phyloP scores from a whole-genome alignment of 2,888 invertebrate genomes.

The Salpingus planirostris region DNA sequence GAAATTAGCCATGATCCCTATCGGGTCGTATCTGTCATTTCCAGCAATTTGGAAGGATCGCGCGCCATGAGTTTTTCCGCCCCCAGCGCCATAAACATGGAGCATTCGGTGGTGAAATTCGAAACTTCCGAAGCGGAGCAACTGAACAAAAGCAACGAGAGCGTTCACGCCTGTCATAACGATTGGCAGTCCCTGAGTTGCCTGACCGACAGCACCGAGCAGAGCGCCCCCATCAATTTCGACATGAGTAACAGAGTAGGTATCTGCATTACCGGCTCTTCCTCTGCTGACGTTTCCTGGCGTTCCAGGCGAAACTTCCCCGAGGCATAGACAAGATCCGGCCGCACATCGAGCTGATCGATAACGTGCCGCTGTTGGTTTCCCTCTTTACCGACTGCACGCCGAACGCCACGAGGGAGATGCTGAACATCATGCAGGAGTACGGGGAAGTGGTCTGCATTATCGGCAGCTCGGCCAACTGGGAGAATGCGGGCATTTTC shows the following conservation, averaged over 20 bases:
- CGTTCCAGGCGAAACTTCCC: slow-evolving; percentile 77
- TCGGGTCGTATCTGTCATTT: no score
- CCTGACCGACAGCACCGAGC: slow-evolving; percentile 82
- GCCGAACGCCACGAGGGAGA: slow-evolving; percentile 80
- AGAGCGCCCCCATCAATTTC: slow-evolving; percentile 84
- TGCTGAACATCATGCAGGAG: slow-evolving; percentile 93
- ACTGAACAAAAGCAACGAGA: slow-evolving; percentile 33
- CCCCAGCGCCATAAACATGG: slow-evolving; percentile 76
- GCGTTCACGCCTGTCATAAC: slow-evolving; percentile 24
- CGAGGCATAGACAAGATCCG: slow-evolving; percentile 94
- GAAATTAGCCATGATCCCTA: no score
- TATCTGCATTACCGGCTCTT: slow-evolving; percentile 2
- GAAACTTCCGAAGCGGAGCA: slow-evolving; percentile 46
- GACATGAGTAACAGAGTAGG: slow-evolving; percentile 84
- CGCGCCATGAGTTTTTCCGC: slow-evolving; percentile 75
- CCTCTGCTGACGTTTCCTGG: no score
- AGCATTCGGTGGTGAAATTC: slow-evolving; percentile 63
- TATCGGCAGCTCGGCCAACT: slow-evolving; percentile 84
- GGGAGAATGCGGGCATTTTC: slow-evolving; percentile 85
- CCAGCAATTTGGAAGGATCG: slow-evolving; percentile 59
- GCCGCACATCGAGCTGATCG: slow-evolving; percentile 89
- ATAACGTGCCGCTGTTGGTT: slow-evolving; percentile 95
- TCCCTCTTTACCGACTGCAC: slow-evolving; percentile 97
- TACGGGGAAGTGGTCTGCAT: slow-evolving; percentile 94
- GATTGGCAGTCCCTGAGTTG: slow-evolving; percentile 78